phyloP scores from a whole-genome alignment of 2,888 invertebrate genomes.

The Nomada goodeniana region DNA sequence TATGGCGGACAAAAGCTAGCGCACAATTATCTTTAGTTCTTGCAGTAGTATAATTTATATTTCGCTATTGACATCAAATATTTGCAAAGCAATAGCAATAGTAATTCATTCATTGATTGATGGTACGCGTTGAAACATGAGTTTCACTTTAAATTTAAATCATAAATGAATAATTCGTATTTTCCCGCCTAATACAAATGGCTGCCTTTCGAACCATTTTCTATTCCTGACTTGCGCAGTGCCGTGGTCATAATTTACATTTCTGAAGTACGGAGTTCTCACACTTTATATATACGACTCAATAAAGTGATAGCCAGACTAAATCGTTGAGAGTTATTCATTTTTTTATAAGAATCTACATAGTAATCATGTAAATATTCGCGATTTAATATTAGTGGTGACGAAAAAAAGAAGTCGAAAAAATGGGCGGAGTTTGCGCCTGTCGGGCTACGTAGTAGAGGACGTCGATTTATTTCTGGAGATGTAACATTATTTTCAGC shows the following conservation, averaged over 20 bases:
- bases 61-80: neutral
- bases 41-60: neutral
- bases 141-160: neutral
- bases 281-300: slow-evolving; percentile 27
- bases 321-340: neutral
- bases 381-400: slow-evolving; percentile 12
- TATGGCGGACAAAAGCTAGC: too few species aligned
- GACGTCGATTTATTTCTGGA: slow-evolving; percentile 42
- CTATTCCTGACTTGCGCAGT: slow-evolving; percentile 43
- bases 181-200: slow-evolving; percentile 52
- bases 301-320: neutral
- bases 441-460: slow-evolving; percentile 46
- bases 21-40: neutral
- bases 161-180: neutral
- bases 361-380: neutral
- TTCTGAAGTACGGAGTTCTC: slow-evolving; percentile 27
- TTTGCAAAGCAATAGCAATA: neutral
- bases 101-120: neutral
- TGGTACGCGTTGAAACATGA: neutral
- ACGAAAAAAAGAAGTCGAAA: slow-evolving; percentile 44
- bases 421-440: slow-evolving; percentile 72
- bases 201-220: slow-evolving; percentile 55
- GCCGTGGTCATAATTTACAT: slow-evolving; percentile 50
- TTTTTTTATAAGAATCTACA: neutral
- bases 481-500: neutral